Evolutionary conservation across 2,797 vertebrate genomes (phyloP).

Genomic region (Artibeus lituratus): DNA sequence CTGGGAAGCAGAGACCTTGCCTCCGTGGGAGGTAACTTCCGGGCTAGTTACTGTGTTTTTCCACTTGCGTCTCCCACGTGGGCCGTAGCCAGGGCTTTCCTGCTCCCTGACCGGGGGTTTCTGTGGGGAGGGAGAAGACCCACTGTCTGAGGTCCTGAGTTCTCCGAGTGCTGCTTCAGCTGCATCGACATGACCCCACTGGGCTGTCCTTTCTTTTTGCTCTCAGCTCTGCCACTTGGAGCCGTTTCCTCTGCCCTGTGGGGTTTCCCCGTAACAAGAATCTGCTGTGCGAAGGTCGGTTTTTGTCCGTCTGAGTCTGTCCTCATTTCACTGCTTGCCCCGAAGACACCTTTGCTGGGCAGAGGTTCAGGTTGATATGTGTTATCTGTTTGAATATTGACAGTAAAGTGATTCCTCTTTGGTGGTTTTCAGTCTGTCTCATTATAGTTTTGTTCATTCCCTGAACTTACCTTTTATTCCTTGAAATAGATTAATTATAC

Average conservation of each 20-base stretch:
- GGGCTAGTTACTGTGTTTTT: background rate
- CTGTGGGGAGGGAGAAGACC: background rate
- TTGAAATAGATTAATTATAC: background rate
- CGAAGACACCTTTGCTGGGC: background rate
- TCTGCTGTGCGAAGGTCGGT: fast-evolving
- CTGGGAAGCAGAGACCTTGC: background rate
- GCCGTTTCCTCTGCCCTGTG: too few species aligned
- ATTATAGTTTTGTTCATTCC: background rate
- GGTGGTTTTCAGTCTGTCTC: background rate
- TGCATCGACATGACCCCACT: fast-evolving
- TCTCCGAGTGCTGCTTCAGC: background rate
- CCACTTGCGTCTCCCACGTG: fast-evolving
- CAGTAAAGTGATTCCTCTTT: background rate
- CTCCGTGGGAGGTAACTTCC: background rate
- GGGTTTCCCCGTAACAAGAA: background rate
- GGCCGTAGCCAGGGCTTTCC: background rate
- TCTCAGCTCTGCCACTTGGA: background rate
- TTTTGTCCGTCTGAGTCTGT: too few species aligned
- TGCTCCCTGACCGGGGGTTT: too few species aligned
- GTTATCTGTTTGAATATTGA: background rate
- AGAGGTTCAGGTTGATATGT: background rate
- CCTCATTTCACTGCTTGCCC: background rate
- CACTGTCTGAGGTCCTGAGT: background rate
- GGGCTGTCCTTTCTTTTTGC: background rate
- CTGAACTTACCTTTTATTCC: background rate